Evolutionary conservation across 2,888 invertebrate genomes (phyloP).

Genomic region (Drosophila neonasuta): DNA sequence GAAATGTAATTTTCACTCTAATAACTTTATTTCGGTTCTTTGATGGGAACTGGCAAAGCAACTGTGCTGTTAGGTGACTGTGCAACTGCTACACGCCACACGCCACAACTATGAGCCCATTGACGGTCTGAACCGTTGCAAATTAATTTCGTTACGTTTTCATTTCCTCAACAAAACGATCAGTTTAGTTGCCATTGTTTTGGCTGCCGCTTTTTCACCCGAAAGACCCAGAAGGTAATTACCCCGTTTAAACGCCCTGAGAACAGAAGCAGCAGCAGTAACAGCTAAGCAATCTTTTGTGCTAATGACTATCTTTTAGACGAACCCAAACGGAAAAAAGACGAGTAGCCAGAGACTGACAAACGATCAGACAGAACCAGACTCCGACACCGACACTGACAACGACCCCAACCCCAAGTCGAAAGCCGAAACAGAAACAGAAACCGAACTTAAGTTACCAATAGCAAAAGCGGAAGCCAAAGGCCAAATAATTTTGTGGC

Average conservation of each 20-base stretch:
- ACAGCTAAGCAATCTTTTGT: constrained; percentile 59
- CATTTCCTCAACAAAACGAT: constrained; percentile 68
- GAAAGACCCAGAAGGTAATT: constrained; percentile 59
- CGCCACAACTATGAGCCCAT: constrained; percentile 41
- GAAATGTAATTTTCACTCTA: constrained; percentile 59
- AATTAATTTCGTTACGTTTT: constrained; percentile 75
- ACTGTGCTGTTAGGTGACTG: constrained; percentile 5
- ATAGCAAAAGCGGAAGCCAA: constrained; percentile 36
- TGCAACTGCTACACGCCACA: constrained; percentile 61
- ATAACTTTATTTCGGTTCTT: constrained; percentile 63
- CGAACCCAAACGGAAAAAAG: constrained; percentile 48
- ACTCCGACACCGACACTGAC: constrained; percentile 10
- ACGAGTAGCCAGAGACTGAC: constrained; percentile 63
- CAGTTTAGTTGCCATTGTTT: constrained; percentile 50
- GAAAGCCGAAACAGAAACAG: not conserved
- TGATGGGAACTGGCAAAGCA: constrained; percentile 6
- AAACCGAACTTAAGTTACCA: constrained; percentile 7
- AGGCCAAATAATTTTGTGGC: constrained; percentile 63
- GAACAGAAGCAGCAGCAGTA: constrained; percentile 51
- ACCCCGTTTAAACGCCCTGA: constrained; percentile 61
- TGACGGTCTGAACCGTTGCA: constrained; percentile 64
- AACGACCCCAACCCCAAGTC: not conserved
- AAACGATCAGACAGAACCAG: constrained; percentile 55
- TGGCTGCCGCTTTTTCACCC: constrained; percentile 8
- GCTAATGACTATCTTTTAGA: constrained; percentile 75